Evolutionary conservation across 2,113 vertebrate species (phyloP).

Genomic region (Cynocephalus volans): DNA sequence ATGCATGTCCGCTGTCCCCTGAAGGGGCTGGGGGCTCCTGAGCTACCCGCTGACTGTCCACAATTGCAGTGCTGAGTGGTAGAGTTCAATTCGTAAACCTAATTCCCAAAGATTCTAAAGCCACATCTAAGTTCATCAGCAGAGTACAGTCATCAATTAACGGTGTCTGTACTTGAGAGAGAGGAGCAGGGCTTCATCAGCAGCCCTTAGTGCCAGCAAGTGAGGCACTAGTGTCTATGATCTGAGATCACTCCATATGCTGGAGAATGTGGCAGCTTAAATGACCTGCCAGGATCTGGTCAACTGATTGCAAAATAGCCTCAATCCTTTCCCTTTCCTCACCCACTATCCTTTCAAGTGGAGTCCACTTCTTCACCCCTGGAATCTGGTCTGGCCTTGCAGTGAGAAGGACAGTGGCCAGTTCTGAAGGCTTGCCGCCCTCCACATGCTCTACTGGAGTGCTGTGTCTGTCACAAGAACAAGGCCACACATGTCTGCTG

Average conservation of each 20-base stretch:
- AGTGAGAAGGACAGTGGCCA: background rate
- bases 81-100: conserved; percentile 41
- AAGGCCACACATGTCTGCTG: background rate
- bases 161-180: conserved; percentile 30
- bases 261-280: background rate
- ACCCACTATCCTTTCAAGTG: background rate
- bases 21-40: background rate
- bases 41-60: background rate
- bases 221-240: background rate
- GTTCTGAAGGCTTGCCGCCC: background rate
- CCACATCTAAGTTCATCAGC: conserved; percentile 49
- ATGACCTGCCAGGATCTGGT: background rate
- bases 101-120: conserved; percentile 59
- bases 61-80: background rate
- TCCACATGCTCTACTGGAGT: background rate
- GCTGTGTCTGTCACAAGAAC: background rate
- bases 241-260: background rate
- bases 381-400: background rate
- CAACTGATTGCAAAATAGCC: background rate
- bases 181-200: conserved; percentile 22
- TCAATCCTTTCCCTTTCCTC: background rate
- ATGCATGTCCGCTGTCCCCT: background rate
- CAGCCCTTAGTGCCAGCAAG: background rate
- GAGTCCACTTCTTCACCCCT: background rate
- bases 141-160: conserved; percentile 47